Conservation (phyloP, 2,797 vertebrate genomes). For the Carduelis carduelis region DNA sequence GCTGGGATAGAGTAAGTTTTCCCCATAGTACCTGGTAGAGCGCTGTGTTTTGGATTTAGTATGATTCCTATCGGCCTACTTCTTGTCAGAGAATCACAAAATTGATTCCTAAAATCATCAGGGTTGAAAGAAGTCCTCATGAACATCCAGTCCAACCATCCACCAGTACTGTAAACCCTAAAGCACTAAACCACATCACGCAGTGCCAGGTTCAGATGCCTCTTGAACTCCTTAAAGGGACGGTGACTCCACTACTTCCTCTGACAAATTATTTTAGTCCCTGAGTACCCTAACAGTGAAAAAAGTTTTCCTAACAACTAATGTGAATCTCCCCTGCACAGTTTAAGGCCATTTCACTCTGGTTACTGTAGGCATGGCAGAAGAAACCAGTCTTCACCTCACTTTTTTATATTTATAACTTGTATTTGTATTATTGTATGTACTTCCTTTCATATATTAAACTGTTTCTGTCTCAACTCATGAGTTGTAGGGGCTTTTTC, state of each 20-base stretch:
- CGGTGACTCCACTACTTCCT: not conserved
- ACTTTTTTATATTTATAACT: not conserved
- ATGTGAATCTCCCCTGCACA: not conserved
- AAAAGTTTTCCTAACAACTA: not conserved
- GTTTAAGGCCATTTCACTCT: not conserved
- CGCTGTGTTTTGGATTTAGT: not conserved
- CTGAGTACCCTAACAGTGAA: not conserved
- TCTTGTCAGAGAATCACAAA: not conserved
- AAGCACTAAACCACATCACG: not conserved
- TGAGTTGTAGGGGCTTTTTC: not conserved
- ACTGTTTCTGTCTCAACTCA: not conserved
- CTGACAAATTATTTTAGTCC: not conserved
- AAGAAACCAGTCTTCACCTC: not conserved
- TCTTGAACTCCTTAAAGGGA: not conserved
- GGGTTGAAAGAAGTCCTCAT: not conserved
- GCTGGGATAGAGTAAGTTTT: not conserved
- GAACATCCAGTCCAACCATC: not conserved
- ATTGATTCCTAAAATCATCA: not conserved
- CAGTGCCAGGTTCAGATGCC: not conserved
- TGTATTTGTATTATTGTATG: not conserved
- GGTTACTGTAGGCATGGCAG: not conserved
- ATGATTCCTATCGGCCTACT: not conserved
- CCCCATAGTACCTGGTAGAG: not conserved
- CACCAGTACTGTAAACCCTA: not conserved
- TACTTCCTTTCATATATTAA: not conserved